phyloP scores from a whole-genome alignment of 2,888 invertebrate species.

The Drosophila vallismaia region DNA sequence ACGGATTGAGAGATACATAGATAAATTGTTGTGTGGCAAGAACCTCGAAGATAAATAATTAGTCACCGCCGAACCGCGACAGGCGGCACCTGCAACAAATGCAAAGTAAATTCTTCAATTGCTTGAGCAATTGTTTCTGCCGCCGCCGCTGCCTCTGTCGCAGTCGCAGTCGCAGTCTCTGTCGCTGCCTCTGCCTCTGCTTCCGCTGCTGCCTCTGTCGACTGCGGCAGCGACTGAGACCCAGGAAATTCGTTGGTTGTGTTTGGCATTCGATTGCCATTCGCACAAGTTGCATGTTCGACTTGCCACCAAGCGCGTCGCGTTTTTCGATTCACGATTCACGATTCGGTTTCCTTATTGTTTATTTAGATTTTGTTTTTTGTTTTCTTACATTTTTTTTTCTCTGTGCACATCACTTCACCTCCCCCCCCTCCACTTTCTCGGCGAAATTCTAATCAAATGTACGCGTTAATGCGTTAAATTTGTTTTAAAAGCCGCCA shows the following conservation, averaged over 20 bases:
- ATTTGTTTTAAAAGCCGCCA: slow-evolving; percentile 5
- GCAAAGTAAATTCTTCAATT: slow-evolving; percentile 54
- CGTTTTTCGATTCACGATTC: slow-evolving; percentile 1
- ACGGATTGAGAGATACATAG: background rate
- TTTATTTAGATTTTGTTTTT: slow-evolving; percentile 11
- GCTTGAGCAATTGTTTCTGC: slow-evolving; percentile 59
- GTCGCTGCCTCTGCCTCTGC: slow-evolving; percentile 25
- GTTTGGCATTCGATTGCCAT: slow-evolving; percentile 63
- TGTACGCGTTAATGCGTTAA: too few relatives aligned
- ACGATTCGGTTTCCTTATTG: slow-evolving; percentile 10
- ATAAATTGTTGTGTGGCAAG: background rate
- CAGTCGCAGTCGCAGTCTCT: too few relatives aligned
- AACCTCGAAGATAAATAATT: slow-evolving; percentile 18
- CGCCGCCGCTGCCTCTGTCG: slow-evolving; percentile 23
- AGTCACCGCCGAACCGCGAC: slow-evolving; percentile 23
- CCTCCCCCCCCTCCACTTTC: too few relatives aligned
- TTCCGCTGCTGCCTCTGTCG: slow-evolving; percentile 2
- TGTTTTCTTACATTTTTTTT: slow-evolving; percentile 47
- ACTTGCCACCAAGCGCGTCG: slow-evolving; percentile 12
- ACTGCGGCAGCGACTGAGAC: slow-evolving; percentile 37
- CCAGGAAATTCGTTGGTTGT: slow-evolving; percentile 20
- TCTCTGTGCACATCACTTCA: slow-evolving; percentile 35
- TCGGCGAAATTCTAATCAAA: too few relatives aligned
- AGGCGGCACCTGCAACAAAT: slow-evolving; percentile 43
- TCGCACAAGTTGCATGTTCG: slow-evolving; percentile 73